Base-by-base conservation (phyloP, 2,113 vertebrate genomes). In the Daubentonia madagascariensis region DNA sequence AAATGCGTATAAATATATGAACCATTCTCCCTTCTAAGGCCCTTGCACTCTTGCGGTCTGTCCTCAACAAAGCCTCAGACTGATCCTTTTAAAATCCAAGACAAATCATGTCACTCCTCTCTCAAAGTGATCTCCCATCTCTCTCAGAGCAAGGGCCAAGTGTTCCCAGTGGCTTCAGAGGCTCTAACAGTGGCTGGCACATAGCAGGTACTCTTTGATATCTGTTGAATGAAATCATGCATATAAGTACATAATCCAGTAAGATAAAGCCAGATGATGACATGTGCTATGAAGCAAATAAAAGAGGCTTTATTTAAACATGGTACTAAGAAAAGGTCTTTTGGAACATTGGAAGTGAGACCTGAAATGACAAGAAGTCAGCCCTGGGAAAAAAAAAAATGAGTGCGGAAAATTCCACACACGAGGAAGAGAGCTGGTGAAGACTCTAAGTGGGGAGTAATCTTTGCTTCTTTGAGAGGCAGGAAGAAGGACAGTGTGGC, bases 371-470 rank as follows among this genome's bases (percentile, higher is more conserved):
- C 72, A 52, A 78, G 8, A 16, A 89, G 23, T 43, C 30, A 85
- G 3, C 3, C 25, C 35, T 67, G 37, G 22, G n/a, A n/a, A 11
- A 14, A 75, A 75, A 50, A n/a, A 50, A 25, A 48, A n/a, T 30
- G 22, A 37, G 1, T 37, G 1, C 4, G 63, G 17, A 81, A 13
- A 22, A 8, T 68, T 40, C 5, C 22, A 61, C 0, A 4, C 2
- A 50, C 22, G 7, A 90, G 9, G 9, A 79, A 37, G 50, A 80
- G 28, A 8, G 1, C 28, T 67, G 63, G 2, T 48, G 40, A 6
- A 59, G 30, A 8, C 61, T 9, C 28, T 73, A 23, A 68, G 5
- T 20, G n/a, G 2, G 11, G 16, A 35, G 0, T 52, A 6, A 94
- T 12, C n/a, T 81, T 13, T 14, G 16, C 9, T 79, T 48, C 11